Base-by-base conservation (phyloP, 2,888 invertebrate genomes). In the Baronia brevicornis region DNA sequence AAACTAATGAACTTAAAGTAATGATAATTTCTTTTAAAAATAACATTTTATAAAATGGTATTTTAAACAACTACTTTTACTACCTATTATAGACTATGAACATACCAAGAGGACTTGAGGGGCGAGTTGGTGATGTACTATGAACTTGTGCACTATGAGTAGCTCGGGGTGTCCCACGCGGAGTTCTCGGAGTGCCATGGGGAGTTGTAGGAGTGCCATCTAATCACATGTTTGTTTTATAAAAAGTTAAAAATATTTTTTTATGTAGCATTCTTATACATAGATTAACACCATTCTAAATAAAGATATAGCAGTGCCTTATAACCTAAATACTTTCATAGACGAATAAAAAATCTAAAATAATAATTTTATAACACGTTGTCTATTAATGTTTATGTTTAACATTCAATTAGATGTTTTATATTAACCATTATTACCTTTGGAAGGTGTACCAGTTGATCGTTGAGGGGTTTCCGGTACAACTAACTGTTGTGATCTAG, bases 381-480 rank as follows among this genome's bases (percentile, higher is more conserved):
- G 7, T 6, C 4, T 24, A 11, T 3, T 4, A 10, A 4, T 23
- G 5, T 3, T 4, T 19, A 10, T 15, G 8, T 8, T 17, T n/a
- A n/a, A n/a, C n/a, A n/a, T n/a, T n/a, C n/a, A n/a, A n/a, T n/a
- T n/a, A n/a, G n/a, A n/a, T n/a, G n/a, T 14, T 4, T 18, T 15
- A 8, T 7, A 19, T 19, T 5, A 28, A 3, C 5, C 8, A 20
- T 23, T 23, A 3, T n/a, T 57, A 75, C 84, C 65, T 60, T 80
- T 67, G 2, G 77, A 67, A 28, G 80, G 70, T 24, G 82, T 80
- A 18, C 77, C 77, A 10, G 75, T 54, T 13, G 84, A 72, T 25
- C 75, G 64, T 43, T 84, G 84, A 4, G 85, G 84, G 34, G 85
- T 85, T 47, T 84, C 84, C 1, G 84, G 85, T 17, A 85, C 78